A percentile compares a stretch with the other conserved stretches of the same genome.
phyloP scores from a whole-genome alignment of 1,140 invertebrate species.

The Magallana ariakensis region DNA sequence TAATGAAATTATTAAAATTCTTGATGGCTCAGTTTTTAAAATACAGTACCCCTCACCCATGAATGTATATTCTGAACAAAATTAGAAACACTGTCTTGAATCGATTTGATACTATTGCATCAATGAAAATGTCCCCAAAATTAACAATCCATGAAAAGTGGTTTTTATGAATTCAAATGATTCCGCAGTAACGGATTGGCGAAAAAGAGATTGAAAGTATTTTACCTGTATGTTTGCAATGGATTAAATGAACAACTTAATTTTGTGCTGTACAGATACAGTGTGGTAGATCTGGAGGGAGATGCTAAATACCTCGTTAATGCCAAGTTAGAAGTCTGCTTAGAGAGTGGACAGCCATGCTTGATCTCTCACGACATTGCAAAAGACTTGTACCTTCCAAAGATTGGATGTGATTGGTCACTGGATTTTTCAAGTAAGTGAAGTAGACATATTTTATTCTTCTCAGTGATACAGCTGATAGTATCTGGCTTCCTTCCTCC shows the following conservation, averaged over 20 bases:
- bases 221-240: not conserved
- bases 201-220: not conserved
- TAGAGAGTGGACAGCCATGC: constrained; percentile 41
- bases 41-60: not conserved
- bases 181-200: no score
- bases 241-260: not conserved
- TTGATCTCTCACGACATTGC: constrained; percentile 9
- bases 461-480: no score
- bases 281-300: constrained; percentile 31
- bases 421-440: constrained; percentile 36
- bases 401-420: constrained; percentile 28
- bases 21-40: no score
- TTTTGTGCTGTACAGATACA: constrained; percentile 35
- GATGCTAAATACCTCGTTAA: constrained; percentile 48
- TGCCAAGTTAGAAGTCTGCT: constrained; percentile 41
- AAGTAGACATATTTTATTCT: no score
- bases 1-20: no score
- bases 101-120: no score
- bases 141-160: no score
- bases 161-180: no score
- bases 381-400: constrained; percentile 45
- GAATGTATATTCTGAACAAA: no score
- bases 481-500: no score
- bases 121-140: no score
- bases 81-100: no score